Percentiles rank a stretch among this genome's conserved stretches.
phyloP scores from a whole-genome alignment of 2,113 vertebrate species.

The Willisornis vidua region DNA sequence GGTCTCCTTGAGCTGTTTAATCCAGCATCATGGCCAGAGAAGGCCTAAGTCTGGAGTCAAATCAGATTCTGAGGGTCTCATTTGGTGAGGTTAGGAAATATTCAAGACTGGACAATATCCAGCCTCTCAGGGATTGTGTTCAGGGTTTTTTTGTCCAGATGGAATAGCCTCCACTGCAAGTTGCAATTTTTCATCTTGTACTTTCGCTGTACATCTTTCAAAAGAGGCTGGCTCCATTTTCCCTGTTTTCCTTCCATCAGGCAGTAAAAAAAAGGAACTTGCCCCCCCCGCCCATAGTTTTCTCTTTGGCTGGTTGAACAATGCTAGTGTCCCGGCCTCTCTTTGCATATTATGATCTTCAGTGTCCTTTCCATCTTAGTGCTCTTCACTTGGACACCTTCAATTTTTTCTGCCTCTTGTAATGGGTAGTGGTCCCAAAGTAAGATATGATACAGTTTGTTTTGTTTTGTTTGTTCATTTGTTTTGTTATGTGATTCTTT shows the following conservation, averaged over 20 bases:
- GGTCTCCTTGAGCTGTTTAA: neutral
- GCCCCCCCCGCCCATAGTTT: neutral
- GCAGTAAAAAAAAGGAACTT: neutral
- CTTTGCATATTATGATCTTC: neutral
- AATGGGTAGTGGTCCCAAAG: neutral
- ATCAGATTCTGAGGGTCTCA: neutral
- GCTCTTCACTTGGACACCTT: neutral
- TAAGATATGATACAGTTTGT: neutral
- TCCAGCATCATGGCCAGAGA: neutral
- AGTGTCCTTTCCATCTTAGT: neutral
- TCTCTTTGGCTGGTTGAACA: neutral
- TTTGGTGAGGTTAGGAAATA: neutral
- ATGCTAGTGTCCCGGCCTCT: neutral
- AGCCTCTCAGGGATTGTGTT: neutral
- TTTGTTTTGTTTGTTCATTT: neutral
- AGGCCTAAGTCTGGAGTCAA: neutral
- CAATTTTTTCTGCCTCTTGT: neutral
- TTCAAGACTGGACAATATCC: fast-evolving
- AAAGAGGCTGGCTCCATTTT: neutral
- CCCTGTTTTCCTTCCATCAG: neutral
- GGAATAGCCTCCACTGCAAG: neutral
- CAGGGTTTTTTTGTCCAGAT: neutral
- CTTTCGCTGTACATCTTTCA: neutral
- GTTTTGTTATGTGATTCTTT: neutral
- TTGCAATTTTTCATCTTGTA: neutral